Percentiles rank a stretch among this genome's conserved stretches.
Evolutionary conservation across 1,140 invertebrate species (phyloP).

Genomic region (Metopolophium dirhodum): DNA sequence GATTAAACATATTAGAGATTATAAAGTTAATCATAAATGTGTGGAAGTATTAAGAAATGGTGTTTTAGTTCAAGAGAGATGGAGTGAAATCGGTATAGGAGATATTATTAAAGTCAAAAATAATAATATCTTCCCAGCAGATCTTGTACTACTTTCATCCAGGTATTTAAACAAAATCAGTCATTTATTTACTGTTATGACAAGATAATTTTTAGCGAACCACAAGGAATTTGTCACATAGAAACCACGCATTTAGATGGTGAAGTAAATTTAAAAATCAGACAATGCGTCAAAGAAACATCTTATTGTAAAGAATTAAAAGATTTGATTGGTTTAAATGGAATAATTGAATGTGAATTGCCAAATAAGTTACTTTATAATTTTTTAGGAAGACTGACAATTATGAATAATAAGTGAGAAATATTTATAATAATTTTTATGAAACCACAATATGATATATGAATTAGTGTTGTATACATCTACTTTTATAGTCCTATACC

Average conservation of each 20-base stretch:
- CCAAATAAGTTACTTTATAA: constrained; percentile 97
- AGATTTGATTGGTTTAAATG: constrained; percentile 76
- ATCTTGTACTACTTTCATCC: constrained; percentile 85
- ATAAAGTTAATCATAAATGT: constrained; percentile 63
- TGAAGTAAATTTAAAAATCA: constrained; percentile 98
- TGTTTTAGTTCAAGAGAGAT: constrained; percentile 76
- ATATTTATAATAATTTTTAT: background rate
- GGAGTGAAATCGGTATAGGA: constrained; percentile 81
- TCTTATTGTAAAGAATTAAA: constrained; percentile 74
- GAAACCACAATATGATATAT: background rate
- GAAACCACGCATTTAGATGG: constrained; percentile 99
- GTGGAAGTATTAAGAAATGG: constrained; percentile 79
- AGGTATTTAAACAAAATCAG: constrained; percentile 66
- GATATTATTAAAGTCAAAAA: constrained; percentile 88
- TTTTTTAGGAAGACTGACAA: constrained; percentile 89
- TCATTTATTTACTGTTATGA: background rate
- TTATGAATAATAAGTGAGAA: constrained; percentile 71
- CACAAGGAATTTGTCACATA: constrained; percentile 93
- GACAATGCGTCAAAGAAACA: constrained; percentile 85
- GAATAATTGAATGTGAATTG: constrained; percentile 91
- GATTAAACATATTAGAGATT: constrained; percentile 60
- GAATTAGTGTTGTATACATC: constrained; percentile 47
- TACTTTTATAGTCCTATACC: constrained; percentile 70
- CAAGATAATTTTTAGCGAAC: constrained; percentile 6
- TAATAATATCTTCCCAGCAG: constrained; percentile 92